Evolutionary conservation across 2,888 invertebrate genomes (phyloP).

Genomic region (Lepidocyrtinus sp.): DNA sequence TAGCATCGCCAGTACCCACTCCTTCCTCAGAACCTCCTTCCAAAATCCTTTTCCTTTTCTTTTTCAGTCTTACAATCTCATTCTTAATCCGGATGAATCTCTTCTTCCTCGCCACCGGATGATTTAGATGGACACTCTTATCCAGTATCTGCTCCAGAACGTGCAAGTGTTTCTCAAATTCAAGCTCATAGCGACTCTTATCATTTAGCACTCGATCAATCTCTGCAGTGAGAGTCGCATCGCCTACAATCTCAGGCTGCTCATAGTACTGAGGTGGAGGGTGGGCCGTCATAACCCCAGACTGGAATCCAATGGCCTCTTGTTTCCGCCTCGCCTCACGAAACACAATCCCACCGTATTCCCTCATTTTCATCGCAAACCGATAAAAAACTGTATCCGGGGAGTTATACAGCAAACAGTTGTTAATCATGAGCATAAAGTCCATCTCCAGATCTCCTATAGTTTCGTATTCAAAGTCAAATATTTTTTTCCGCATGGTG

Average conservation of each 20-base stretch:
- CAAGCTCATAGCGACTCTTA: constrained; percentile 71
- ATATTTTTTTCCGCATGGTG: constrained; percentile 82
- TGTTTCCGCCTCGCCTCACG: constrained; percentile 84
- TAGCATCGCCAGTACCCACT: constrained; percentile 26
- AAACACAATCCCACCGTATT: constrained; percentile 85
- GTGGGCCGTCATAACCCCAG: constrained; percentile 72
- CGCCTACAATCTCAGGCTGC: constrained; percentile 69
- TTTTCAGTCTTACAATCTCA: constrained; percentile 46
- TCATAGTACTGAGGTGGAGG: constrained; percentile 68
- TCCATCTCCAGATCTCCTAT: constrained; percentile 85
- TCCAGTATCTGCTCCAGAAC: constrained; percentile 78
- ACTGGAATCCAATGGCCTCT: constrained; percentile 77
- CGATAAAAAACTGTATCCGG: constrained; percentile 96
- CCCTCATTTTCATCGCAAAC: constrained; percentile 90
- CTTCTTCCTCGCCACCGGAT: constrained; percentile 77
- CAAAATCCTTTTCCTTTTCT: background rate
- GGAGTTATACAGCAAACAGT: constrained; percentile 95
- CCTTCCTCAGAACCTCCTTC: background rate
- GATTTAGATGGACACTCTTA: constrained; percentile 78
- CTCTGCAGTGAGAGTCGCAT: constrained; percentile 32
- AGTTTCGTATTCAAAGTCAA: constrained; percentile 72
- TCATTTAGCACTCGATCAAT: constrained; percentile 72
- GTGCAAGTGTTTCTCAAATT: constrained; percentile 73
- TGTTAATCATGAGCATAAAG: constrained; percentile 95
- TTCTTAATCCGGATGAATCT: constrained; percentile 74